Base-by-base conservation (phyloP, 1,140 invertebrate genomes). In the Drosophila insularis region DNA sequence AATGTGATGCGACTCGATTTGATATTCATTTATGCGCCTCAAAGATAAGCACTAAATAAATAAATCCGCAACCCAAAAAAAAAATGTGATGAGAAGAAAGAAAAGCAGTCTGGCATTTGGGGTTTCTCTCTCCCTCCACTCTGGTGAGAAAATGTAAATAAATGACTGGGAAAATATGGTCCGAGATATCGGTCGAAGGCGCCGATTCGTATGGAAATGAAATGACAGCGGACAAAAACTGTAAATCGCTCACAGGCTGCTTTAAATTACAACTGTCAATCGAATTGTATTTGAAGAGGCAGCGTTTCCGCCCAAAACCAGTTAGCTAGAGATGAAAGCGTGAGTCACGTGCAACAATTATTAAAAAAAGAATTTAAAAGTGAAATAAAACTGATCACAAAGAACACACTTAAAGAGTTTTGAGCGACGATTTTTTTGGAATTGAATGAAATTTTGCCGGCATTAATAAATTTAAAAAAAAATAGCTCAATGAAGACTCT, bases 31-130 rank as follows among this genome's bases (percentile, higher is more conserved):
- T 87, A 87, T 87, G 82, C 82, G 82, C 68, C 82, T 87, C 72
- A 37, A 79, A 80, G 84, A 87, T 89, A 87, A 87, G 82, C 84
- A 87, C 84, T 82, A 86, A 87, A 86, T 87, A 86, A 86, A 86
- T 81, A 86, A 86, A 76, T 76, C 63, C 61, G 64, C 66, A 23
- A 23, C 13, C 19, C 8, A 2, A 21, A 50, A 21, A 19, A 50
- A 6, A 21, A 46, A 46, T 17, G 43, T 10, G 43, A 50, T 8
- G 10, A 50, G 17, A 50, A 50, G 43, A 19, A 21, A 21, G 43
- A 21, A 50, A 50, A 50, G 17, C 19, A 11, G 43, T 4, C 43
- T 21, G 43, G 43, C 43, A 50, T 8, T 50, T 50, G 43, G 43
- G 17, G 14, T 46, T 46, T 2, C 31, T 27, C 14, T 11, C 59